Evolutionary conservation across 1,140 invertebrate species (phyloP), one percentile per base, ranked within the genome.

Genomic region (Caerostris darwini): DNA sequence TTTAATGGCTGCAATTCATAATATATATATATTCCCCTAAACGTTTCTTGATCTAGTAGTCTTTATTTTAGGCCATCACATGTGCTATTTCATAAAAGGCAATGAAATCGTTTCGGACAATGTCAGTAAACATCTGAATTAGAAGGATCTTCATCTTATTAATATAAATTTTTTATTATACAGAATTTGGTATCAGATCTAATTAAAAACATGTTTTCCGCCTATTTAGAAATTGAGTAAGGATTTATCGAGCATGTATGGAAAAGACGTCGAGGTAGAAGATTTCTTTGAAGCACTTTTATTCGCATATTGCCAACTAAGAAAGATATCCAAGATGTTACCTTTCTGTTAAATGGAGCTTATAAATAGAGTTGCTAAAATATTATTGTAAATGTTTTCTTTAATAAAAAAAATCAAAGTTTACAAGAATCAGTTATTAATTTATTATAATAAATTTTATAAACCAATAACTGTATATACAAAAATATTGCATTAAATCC

Each of bases 281-380:
- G 77, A 85, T 34, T 83, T 85, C 53, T 14, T 64, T 5, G 69
- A 57, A 64, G 85, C 17, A 64, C 56, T 92, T 57, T 10, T 85
- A 12, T 19, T 8, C 53, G 5, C 19, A 14, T 92, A 92, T 61
- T 19, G 34, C 14, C n/a, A 56, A 69, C 57, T 92, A 77, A 53
- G 90, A 57, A 61, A 69, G 19, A 56, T 92, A 82, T 92, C 90
- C 7, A 19, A 19, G 19, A 67, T 59, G 50, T 64, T 92, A 85
- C 90, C 81, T 67, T 64, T 92, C 12, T 19, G n/a, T 83, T 92
- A 58, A 54, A 6, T 85, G 61, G 14, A 61, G 34, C 34, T 50
- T 61, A 58, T 34, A 56, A 17, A 61, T 6, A n/a, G 0, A 61
- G 57, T 34, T 87, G 34, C 8, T 59, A 14, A 4, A 59, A 85